Evolutionary conservation across 2,797 vertebrate species (phyloP), one percentile per base, ranked within the genome.

Genomic region (Tenualosa ilisha): DNA sequence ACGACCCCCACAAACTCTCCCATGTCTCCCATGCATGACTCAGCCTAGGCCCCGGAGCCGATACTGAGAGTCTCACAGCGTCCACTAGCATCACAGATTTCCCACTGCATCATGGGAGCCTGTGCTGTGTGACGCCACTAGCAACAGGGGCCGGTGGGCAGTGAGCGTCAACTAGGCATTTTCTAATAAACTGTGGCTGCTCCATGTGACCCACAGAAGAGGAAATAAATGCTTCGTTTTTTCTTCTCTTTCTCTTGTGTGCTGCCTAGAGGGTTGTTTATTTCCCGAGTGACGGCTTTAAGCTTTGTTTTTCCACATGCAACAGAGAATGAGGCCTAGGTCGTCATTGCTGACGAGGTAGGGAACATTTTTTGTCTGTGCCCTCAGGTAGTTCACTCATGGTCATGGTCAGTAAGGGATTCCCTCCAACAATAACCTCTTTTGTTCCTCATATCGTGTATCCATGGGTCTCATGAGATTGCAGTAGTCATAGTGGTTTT

Each of bases 171-270:
- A 85, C 85, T 53, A 89, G 87, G 81, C 0, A 0, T 2, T 81
- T 84, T 90, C 59, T 84, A 81, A 85, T 79, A 43, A 87, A 79
- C 61, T 49, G 85, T 59, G 53, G 49, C 81, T 83, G 13, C 51
- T 40, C 81, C 84, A 20, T 86, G 83, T 89, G 86, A 63, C 87
- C 86, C 49, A 59, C 61, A 75, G 83, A 87, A 87, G 83, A 89
- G 91, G 91, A 93, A 91, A 92, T 87, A 20, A 85, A 91, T 89
- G 87, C 61, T 91, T 86, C 85, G 15, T 84, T 88, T 87, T 85
- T 86, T 82, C 22, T 40, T 40, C 12, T 75, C 6, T 0, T 26
- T 68, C 53, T 7, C 59, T 15, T 79, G 20, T 22, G 8, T 37
- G 72, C 72, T 79, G 72, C 20, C 72, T 17, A 79, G 72, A 43